Evolutionary conservation across 2,888 invertebrate genomes (phyloP), one percentile per base, ranked within the genome.

Genomic region (Melanostoma scalare): DNA sequence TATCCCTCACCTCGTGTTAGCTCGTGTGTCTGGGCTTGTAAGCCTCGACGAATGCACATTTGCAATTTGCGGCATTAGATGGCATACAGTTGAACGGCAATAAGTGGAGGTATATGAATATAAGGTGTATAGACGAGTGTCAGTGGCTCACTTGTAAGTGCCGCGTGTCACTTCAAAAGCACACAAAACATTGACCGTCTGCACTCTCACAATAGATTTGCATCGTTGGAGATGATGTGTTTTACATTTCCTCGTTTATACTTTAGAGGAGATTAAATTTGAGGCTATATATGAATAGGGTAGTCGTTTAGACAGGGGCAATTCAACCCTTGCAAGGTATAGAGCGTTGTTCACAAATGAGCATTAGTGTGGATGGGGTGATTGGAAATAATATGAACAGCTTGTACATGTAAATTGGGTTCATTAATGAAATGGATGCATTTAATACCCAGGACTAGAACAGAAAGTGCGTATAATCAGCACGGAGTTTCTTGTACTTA

Each of bases 81-180:
- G 77, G 56, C 77, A 67, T 61, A 58, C 72, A 69, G 50, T 40
- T 36, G 68, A 46, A 46, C 31, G 10, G 38, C 38, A 4, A 53
- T 44, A 31, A 61, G 40, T 44, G 36, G 5, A 48, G 38, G 56
- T 63, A 30, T 9, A 46, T 31, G 31, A 31, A 56, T 31, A 58
- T 46, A 71, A 71, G 75, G 71, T 56, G 50, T 30, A 50, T 46
- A 40, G 38, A 30, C 36, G 69, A 72, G 77, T 79, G 74, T 84
- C 84, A 74, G 74, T 79, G 61, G 74, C 79, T 84, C 79, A 79
- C 84, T 79, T 75, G 67, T 61, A 52, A 79, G 84, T 79, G 84
- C 84, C 84, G 79, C 84, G 84, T 84, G 84, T 84, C 84, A 79
- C 79, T 79, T 78, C 78, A 78, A 84, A 74, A 56, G 67, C 71